Evolutionary conservation across 1,140 invertebrate genomes (phyloP).

Genomic region (Drosophila pachea): DNA sequence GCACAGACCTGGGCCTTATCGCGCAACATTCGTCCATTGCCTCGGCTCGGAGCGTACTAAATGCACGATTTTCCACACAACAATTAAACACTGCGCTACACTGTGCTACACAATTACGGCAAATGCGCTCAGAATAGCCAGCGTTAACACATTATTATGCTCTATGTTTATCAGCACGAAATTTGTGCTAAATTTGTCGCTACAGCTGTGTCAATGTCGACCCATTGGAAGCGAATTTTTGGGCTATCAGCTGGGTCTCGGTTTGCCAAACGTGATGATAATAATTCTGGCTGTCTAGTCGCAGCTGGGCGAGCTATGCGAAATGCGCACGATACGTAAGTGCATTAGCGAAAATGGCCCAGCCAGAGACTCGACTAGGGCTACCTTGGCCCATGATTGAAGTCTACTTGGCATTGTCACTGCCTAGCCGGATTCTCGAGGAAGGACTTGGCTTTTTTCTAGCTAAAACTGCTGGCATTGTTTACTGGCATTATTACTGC

Average conservation of each 20-base stretch:
- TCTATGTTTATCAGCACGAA: conserved; percentile 32
- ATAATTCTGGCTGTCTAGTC: too few species aligned
- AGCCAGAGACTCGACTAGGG: too few species aligned
- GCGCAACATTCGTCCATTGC: conserved; percentile 28
- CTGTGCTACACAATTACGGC: conserved; percentile 30
- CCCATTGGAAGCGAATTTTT: conserved; percentile 1
- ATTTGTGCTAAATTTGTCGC: background rate
- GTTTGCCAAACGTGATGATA: conserved; percentile 18
- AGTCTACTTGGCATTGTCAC: too few species aligned
- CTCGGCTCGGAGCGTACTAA: conserved; percentile 28
- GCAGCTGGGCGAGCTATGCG: background rate
- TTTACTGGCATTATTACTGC: too few species aligned
- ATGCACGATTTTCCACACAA: conserved; percentile 24
- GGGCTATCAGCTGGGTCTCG: conserved; percentile 39
- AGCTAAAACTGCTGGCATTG: too few species aligned
- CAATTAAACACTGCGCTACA: conserved; percentile 40
- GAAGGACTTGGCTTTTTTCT: too few species aligned
- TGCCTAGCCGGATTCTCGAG: too few species aligned
- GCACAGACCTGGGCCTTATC: conserved; percentile 30
- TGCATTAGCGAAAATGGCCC: too few species aligned
- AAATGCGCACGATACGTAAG: background rate
- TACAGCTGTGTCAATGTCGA: conserved; percentile 49
- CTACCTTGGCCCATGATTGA: too few species aligned
- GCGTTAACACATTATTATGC: background rate
- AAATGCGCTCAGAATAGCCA: conserved; percentile 20